Conservation (phyloP, 2,888 invertebrate genomes). For the Nephrotoma flavescens region DNA sequence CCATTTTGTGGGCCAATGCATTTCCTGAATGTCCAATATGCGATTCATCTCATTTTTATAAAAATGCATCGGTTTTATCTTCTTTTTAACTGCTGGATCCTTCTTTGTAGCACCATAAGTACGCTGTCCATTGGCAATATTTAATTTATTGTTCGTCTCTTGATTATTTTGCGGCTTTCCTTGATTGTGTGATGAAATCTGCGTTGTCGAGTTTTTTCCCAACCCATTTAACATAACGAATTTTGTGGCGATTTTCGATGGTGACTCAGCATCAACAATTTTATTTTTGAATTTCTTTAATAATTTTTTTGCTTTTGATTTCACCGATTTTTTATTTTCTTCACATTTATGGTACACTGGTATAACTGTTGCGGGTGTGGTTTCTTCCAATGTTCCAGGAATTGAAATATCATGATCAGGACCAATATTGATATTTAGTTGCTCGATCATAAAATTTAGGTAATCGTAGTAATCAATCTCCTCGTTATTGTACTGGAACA, state of each 20-base stretch:
- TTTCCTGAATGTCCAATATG: background rate
- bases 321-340: background rate
- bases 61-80: background rate
- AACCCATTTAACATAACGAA: background rate
- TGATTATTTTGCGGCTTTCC: background rate
- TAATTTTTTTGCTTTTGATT: background rate
- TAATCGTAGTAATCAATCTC: background rate
- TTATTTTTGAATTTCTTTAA: background rate
- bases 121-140: background rate
- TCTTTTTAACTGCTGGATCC: background rate
- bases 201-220: background rate
- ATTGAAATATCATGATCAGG: background rate
- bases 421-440: background rate
- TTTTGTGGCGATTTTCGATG: background rate
- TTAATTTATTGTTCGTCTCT: background rate
- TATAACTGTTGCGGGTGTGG: background rate
- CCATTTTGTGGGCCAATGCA: background rate
- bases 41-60: background rate
- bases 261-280: background rate
- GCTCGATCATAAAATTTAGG: background rate
- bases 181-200: background rate
- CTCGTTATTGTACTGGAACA: background rate
- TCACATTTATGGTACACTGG: background rate
- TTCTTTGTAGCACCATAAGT: background rate
- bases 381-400: background rate